A percentile compares a stretch with the other conserved stretches of the same genome.
phyloP scores from a whole-genome alignment of 2,797 vertebrate genomes.

The Acrossocheilus wenchowensis region DNA sequence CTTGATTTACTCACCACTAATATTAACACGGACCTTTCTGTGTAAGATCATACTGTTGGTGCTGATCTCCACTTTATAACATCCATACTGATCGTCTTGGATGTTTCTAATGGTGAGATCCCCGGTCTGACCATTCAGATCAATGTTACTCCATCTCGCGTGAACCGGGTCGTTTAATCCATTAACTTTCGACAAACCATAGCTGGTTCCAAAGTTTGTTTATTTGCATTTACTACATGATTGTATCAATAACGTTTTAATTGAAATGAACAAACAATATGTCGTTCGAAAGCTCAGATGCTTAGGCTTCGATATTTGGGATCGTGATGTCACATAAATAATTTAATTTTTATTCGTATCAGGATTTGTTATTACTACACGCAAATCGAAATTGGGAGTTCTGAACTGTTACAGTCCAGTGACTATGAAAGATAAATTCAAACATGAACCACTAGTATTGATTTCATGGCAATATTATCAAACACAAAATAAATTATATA shows the following conservation, averaged over 20 bases:
- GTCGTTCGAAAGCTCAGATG: background rate
- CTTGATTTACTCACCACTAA: background rate
- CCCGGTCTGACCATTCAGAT: background rate
- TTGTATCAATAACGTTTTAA: too few species aligned
- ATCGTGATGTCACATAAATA: background rate
- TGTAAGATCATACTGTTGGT: fast-evolving
- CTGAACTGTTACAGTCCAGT: background rate
- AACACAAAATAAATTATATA: background rate
- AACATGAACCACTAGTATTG: background rate
- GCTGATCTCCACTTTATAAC: background rate
- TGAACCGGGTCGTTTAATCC: background rate
- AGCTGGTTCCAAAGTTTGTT: background rate
- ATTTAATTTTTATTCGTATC: background rate
- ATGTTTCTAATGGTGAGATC: background rate
- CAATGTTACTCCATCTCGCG: background rate
- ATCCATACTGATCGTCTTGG: fast-evolving
- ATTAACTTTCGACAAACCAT: background rate
- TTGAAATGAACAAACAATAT: too few species aligned
- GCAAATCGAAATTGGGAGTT: background rate
- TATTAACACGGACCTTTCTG: background rate
- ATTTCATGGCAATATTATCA: background rate
- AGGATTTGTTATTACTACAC: background rate
- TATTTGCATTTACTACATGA: too few species aligned
- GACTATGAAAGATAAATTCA: background rate
- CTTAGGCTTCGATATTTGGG: background rate